A percentile compares a stretch with the other conserved stretches of the same genome.
phyloP scores from a whole-genome alignment of 2,888 invertebrate genomes.

The Anticlea derivata region DNA sequence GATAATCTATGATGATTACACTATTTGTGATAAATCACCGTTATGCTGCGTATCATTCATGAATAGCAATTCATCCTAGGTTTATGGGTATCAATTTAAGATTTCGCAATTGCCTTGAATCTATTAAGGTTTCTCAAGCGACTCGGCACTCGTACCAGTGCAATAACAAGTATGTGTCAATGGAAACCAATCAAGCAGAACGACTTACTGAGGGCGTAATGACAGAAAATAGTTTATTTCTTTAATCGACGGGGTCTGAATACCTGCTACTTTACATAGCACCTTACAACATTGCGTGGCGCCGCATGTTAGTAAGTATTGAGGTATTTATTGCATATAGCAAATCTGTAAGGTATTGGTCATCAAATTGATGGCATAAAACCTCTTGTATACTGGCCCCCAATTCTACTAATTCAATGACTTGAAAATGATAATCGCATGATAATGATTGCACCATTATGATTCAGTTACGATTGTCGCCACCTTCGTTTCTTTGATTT shows the following conservation, averaged over 20 bases:
- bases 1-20: neutral
- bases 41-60: neutral
- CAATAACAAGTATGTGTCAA: constrained; percentile 46
- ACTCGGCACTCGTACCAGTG: constrained; percentile 31
- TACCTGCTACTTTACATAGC: constrained; percentile 18
- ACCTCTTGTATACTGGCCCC: no score
- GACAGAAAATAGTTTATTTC: constrained; percentile 35
- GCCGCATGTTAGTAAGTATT: no score
- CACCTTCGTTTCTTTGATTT: no score
- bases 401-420: no score
- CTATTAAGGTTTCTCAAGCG: constrained; percentile 33
- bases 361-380: no score
- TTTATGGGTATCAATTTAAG: constrained; percentile 5
- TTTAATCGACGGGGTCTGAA: constrained; percentile 8
- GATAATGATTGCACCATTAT: no score
- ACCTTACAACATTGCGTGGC: neutral
- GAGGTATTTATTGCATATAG: no score
- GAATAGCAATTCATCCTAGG: neutral
- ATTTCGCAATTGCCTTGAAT: constrained; percentile 22
- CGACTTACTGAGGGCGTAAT: constrained; percentile 38
- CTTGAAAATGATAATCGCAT: no score
- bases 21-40: neutral
- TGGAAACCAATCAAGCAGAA: constrained; percentile 47
- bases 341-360: no score
- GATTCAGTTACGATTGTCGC: no score